Base-by-base conservation (phyloP, 1,140 invertebrate species). In the Rhyacophila brunnea region DNA sequence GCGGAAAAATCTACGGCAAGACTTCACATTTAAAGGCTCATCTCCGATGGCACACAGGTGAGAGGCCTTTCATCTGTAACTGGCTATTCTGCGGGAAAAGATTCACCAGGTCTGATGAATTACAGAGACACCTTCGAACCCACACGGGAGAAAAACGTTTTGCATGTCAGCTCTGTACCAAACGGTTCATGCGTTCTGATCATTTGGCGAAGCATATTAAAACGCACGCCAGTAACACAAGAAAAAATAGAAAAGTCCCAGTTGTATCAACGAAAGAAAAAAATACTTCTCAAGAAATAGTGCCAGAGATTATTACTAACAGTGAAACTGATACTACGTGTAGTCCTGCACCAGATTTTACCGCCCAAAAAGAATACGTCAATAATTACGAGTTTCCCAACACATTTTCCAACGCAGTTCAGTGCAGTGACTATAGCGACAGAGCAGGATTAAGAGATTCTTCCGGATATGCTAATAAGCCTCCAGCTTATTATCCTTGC, bases 21-120 rank as follows among this genome's bases (percentile, higher is more conserved):
- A 95, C 93, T 0, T 95, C 91, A 0, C 93, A 96, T 71, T 71
- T 96, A 14, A 87, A 94, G 68, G 92, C 92, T 0, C 92, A 95
- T 75, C 72, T 94, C 0, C 80, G 92, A 34, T 93, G 87, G 89
- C 91, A 93, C 64, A 88, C 86, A 0, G 91, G 90, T 0, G 90
- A 93, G 67, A 74, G 89, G 18, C 86, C 86, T 0, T 89, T 86
- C 65, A 72, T 81, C 0, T 96, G 93, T 71, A 83, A 84, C 20
- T 93, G 91, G 91, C 68, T 87, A 2, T 87, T 86, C 20, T 96
- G 93, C 69, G 87, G 87, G 1, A 95, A 94, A 80, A 78, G 85
- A 13, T 96, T 96, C 72, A 94, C 91, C 0, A 80, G 93, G 7
- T 94, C 91, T 6, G 93, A 95, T 67, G 93, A 96, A 66, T 76